Base-by-base conservation (phyloP, 1,140 invertebrate genomes). In the Aphelinus certus region DNA sequence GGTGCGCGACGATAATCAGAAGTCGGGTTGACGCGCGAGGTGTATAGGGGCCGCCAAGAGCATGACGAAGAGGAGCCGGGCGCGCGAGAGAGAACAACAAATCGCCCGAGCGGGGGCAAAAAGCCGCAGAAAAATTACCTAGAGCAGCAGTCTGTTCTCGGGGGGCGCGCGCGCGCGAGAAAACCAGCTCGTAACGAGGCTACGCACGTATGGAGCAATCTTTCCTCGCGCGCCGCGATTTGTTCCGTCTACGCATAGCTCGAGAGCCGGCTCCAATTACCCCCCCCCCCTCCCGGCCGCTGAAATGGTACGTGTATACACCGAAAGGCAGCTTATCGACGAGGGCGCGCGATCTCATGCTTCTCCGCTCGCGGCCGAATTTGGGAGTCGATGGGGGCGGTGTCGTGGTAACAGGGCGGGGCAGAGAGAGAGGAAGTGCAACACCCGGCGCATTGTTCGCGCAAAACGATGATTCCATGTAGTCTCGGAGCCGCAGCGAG, bases 381-480 rank as follows among this genome's bases (percentile, higher is more conserved):
- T 43, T 5, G 10, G 3, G 63, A 42, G 42, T 65, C 47, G 47
- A 42, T 46, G 48, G 45, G 5, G 49, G 53, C 6, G 5, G n/a
- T n/a, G 3, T 49, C 26, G 46, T 3, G 46, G 7, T 58, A 49
- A 10, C 58, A n/a, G 7, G 2, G 2, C 9, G 55, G 7, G 61
- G 9, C 47, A 71, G 46, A 55, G 3, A n/a, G 51, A n/a, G 3
- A 45, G 42, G 2, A 51, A 57, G 26, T 26, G 62, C 63, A 71
- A 64, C 62, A 61, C 49, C 56, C 10, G 55, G 48, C 9, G 10
- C 46, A 26, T 26, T 60, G 49, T 26, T 67, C 56, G 26, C 26
- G 53, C 7, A 6, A 66, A 67, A 73, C 53, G 71, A 73, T 66
- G 71, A 73, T 73, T 73, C 61, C 67, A 60, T 60, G 56, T 58